phyloP scores from a whole-genome alignment of 2,888 invertebrate genomes.

The Pseudococcus viburni region DNA sequence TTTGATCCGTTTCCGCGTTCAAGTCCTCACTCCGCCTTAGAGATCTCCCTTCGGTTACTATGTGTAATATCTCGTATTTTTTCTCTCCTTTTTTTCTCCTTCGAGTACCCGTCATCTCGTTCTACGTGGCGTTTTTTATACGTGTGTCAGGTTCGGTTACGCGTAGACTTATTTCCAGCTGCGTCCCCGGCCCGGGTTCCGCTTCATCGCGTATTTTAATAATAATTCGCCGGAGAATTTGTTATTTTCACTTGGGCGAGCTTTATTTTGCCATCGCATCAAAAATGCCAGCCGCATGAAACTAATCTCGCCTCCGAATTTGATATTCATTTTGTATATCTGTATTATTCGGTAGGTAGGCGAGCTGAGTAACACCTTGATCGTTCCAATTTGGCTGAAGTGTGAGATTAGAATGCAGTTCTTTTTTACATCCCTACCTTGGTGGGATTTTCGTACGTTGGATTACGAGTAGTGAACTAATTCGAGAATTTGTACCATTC shows the following conservation, averaged over 20 bases:
- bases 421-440: too few species aligned
- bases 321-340: neutral
- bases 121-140: neutral
- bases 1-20: neutral
- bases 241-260: neutral
- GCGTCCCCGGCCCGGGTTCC: neutral
- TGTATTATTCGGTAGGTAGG: too few species aligned
- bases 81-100: neutral
- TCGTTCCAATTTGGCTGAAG: too few species aligned
- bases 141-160: neutral
- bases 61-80: neutral
- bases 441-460: too few species aligned
- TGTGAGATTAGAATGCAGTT: too few species aligned
- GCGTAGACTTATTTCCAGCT: neutral
- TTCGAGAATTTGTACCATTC: too few species aligned
- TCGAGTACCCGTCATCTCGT: neutral
- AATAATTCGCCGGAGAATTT: constrained; percentile 36
- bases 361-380: too few species aligned
- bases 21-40: neutral
- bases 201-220: constrained; percentile 44
- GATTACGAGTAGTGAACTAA: too few species aligned
- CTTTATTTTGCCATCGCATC: neutral
- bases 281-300: neutral
- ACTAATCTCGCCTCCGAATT: constrained; percentile 9
- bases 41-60: neutral